A percentile compares a stretch with the other conserved stretches of the same genome.
Evolutionary conservation across 2,797 vertebrate species (phyloP).

Genomic region (Myiothlypis chrysogaster): DNA sequence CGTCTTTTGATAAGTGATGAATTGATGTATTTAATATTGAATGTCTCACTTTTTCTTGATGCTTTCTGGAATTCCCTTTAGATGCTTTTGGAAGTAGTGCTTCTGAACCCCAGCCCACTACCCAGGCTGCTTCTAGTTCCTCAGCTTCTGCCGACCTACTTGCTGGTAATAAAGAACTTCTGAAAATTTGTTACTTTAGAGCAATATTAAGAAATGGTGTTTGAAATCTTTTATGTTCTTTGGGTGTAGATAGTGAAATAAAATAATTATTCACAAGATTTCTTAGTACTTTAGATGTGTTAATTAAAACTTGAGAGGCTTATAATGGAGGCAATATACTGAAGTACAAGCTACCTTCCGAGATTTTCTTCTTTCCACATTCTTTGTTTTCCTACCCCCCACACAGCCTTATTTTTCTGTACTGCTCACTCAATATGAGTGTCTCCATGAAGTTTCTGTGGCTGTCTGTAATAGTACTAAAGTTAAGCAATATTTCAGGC

Average conservation of each 20-base stretch:
- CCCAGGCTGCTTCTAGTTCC: constrained; percentile 81
- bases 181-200: neutral
- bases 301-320: neutral
- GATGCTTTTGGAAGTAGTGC: constrained; percentile 88
- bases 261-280: neutral
- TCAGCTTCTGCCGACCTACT: constrained; percentile 89
- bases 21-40: constrained; percentile 35
- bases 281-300: neutral
- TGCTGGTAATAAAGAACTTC: constrained; percentile 83
- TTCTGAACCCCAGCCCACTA: constrained; percentile 81
- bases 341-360: neutral
- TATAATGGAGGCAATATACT: neutral
- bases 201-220: neutral
- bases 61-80: constrained; percentile 76
- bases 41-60: constrained; percentile 70
- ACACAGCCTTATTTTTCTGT: neutral
- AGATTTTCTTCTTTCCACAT: neutral
- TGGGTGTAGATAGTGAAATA: neutral
- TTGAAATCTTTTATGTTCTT: neutral
- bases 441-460: neutral
- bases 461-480: neutral
- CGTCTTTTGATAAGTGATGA: neutral
- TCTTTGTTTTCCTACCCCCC: neutral
- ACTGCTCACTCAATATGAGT: neutral
- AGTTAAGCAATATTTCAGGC: neutral